Base-by-base conservation (phyloP, 2,888 invertebrate genomes). In the Hermaeophaga mercurialis region DNA sequence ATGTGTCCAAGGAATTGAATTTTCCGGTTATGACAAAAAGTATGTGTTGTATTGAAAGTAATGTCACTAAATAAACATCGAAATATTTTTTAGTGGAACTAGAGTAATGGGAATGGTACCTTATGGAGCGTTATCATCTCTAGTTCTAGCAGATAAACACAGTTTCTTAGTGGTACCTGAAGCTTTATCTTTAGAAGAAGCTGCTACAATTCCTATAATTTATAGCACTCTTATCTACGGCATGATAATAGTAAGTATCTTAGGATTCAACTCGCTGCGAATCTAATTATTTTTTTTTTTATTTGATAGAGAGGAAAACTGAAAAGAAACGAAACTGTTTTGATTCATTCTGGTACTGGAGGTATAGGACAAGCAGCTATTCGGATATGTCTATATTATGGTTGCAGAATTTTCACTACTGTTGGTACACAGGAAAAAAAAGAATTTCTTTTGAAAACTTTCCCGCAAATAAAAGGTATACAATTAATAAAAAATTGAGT, bases 341-440 rank as follows among this genome's bases (percentile, higher is more conserved):
- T 85, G 5, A 80, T 77, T 6, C 85, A 85, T 67, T 80, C 84
- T 1, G 85, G 84, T 3, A 84, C 84, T 58, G 90, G 90, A 14
- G 89, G 89, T 12, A 84, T 90, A 6, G 91, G 91, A 0, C 84
- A 88, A 72, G 89, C 91, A 1, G 90, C 91, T n/a, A 90, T 91
- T 57, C 78, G 85, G 36, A 79, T 90, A 24, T 87, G 88, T 0
- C 75, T 89, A n/a, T 80, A 81, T 54, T 80, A 82, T 66, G 85
- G 85, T 1, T 84, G 89, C 70, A 82, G 82, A 43, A 84, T 88
- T 1, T 88, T 78, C 70, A 88, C 89, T 7, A 91, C 90, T 1
- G 89, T 89, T 34, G 88, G 86, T 31, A 84, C 85, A 0, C 72
- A 76, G 9, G 82, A 85, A 56, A 89, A 89, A 73, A 80, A 81